Conservation (phyloP, 2,113 vertebrate genomes). For the Tupaia chinensis region DNA sequence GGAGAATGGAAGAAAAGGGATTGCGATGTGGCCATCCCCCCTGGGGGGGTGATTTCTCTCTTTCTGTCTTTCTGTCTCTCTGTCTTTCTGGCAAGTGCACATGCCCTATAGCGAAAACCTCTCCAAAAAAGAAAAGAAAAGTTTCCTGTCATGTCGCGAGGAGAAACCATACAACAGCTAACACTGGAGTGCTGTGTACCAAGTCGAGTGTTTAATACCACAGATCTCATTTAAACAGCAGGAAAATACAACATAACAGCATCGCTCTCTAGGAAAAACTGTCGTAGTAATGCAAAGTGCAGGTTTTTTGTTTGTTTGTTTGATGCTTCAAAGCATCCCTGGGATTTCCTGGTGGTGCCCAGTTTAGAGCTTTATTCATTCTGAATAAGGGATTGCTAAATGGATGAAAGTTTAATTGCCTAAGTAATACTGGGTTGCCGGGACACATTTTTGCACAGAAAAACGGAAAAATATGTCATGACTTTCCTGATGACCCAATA, state of each 20-base stretch:
- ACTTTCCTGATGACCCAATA: no score
- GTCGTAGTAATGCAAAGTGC: neutral
- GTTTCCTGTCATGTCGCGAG: neutral
- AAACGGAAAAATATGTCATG: no score
- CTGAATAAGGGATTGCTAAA: neutral
- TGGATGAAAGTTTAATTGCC: neutral
- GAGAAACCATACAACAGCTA: neutral
- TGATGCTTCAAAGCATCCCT: neutral
- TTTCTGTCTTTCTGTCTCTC: no score
- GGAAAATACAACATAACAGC: neutral
- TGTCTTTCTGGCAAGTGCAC: no score
- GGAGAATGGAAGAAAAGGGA: no score
- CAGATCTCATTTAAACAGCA: neutral
- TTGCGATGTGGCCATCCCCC: no score
- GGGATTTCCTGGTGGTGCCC: neutral
- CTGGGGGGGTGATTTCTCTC: no score
- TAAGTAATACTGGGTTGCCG: neutral
- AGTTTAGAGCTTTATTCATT: neutral
- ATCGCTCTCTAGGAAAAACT: neutral
- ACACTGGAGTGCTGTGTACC: neutral
- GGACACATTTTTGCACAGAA: no score
- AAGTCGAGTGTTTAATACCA: neutral
- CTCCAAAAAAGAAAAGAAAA: neutral
- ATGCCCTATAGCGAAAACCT: no score
- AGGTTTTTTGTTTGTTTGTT: neutral